Base-by-base conservation (phyloP, 2,113 vertebrate genomes). In the Dolichallabes microphthalmus region DNA sequence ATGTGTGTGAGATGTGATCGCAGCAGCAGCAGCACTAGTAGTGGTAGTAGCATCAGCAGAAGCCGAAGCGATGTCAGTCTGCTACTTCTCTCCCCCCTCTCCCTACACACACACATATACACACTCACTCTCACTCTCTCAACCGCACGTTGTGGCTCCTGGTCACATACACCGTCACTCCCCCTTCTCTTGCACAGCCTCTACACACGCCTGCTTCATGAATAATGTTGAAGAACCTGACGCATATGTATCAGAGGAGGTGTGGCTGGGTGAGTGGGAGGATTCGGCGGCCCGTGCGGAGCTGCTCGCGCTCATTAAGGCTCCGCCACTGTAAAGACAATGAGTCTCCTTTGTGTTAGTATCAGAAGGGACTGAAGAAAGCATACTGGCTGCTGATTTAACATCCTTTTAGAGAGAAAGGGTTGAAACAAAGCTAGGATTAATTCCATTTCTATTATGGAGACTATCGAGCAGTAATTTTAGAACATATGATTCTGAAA, bases 221-320 rank as follows among this genome's bases (percentile, higher is more conserved):
- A 97, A 98, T 99, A 97, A 95, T 96, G 95, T 95, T 94, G 93
- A 85, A 19, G 74, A 4, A 66, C 30, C 88, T 93, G 94, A 93
- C 94, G 92, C 95, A 94, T 97, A 97, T 97, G 96, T 96, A 97
- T 96, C 94, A 96, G 93, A 93, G 94, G 95, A 94, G 84, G 92
- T 94, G 94, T 57, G 93, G 93, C 88, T 35, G 91, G 92, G 92
- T 93, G 95, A 94, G 96, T 88, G 90, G 95, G 95, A 95, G 95
- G 95, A 93, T 93, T 93, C 93, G 91, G 92, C 2, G 63, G 20
- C 75, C 86, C 81, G 57, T n/a, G 85, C 9, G 1, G 66, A 35
- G 87, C 87, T 39, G 93, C 93, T 93, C 92, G 94, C 74, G 93
- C 95, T 97, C 96, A 97, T 97, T 96, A 96, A 95, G 94, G 93